Conservation (phyloP, 2,113 vertebrate genomes). For the Catharus fuscescens region DNA sequence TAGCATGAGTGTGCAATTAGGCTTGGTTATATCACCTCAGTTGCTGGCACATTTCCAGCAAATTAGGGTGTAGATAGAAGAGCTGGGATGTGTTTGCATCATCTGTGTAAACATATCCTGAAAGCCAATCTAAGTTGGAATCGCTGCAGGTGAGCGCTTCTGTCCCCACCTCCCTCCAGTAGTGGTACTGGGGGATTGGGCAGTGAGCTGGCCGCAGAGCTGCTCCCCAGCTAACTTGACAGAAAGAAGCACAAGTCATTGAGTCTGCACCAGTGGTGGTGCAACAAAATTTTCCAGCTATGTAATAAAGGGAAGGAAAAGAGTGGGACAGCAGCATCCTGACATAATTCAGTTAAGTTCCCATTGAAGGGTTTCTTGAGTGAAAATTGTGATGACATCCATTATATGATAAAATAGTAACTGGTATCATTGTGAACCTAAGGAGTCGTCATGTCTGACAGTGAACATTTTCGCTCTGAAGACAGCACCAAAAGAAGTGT, state of each 20-base stretch:
- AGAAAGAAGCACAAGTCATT: background rate
- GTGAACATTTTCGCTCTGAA: background rate
- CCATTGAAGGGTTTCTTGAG: background rate
- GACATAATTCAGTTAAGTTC: background rate
- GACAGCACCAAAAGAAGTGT: no score
- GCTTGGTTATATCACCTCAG: background rate
- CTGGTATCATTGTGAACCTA: background rate
- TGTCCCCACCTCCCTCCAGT: background rate
- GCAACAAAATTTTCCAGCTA: rapidly evolving
- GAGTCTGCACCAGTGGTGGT: background rate
- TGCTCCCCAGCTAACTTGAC: background rate
- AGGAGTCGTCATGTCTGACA: background rate
- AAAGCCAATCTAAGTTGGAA: background rate
- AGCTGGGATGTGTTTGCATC: background rate
- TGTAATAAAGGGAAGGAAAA: background rate
- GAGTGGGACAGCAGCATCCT: background rate
- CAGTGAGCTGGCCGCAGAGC: background rate
- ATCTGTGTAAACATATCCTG: background rate
- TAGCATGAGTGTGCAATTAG: background rate
- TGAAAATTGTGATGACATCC: background rate
- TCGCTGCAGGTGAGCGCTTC: background rate
- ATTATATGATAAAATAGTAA: background rate
- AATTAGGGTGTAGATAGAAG: background rate
- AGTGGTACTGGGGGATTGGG: background rate
- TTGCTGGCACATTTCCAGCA: background rate